Percentiles rank a stretch among this genome's conserved stretches.
phyloP scores from a whole-genome alignment of 2,797 vertebrate species.

The Notoglanidium macrostoma region DNA sequence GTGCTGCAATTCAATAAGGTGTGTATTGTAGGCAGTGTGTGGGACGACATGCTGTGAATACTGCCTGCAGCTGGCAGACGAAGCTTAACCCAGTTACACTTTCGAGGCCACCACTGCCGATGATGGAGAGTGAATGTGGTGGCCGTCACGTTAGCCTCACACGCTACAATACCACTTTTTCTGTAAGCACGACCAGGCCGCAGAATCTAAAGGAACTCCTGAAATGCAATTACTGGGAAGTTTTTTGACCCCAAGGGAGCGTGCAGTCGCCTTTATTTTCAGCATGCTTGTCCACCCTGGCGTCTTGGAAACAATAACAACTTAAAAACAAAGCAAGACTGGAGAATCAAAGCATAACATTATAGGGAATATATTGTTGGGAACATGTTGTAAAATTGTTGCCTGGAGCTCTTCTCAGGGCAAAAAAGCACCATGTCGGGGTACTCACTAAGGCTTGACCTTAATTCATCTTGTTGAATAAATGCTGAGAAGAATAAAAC shows the following conservation, averaged over 20 bases:
- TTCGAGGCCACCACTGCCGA: constrained; percentile 44
- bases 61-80: constrained; percentile 40
- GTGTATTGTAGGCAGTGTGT: constrained; percentile 7
- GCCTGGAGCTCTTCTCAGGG: neutral
- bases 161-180: constrained; percentile 30
- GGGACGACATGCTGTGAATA: constrained; percentile 31
- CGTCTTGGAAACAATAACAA: constrained; percentile 13
- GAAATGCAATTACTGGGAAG: constrained; percentile 30
- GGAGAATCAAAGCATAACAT: neutral
- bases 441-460: neutral
- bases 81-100: constrained; percentile 39
- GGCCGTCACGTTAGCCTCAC: constrained; percentile 27
- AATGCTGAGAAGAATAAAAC: constrained; percentile 24
- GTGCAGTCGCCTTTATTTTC: constrained; percentile 10
- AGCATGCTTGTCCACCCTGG: constrained; percentile 21
- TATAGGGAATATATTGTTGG: neutral
- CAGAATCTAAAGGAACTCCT: constrained; percentile 15
- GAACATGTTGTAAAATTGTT: neutral
- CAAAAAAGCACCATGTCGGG: neutral
- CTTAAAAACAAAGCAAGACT: constrained; percentile 31
- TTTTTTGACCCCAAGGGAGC: constrained; percentile 29
- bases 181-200: constrained; percentile 18
- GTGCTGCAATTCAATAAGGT: constrained; percentile 20
- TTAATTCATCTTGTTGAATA: neutral
- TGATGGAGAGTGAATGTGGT: constrained; percentile 25